A percentile compares a stretch with the other conserved stretches of the same genome.
These are phyloP conservation scores for Caenorhabditis latens DNA, from an alignment of 1,140 invertebrate species.

Conservation along the genomic window DNA sequence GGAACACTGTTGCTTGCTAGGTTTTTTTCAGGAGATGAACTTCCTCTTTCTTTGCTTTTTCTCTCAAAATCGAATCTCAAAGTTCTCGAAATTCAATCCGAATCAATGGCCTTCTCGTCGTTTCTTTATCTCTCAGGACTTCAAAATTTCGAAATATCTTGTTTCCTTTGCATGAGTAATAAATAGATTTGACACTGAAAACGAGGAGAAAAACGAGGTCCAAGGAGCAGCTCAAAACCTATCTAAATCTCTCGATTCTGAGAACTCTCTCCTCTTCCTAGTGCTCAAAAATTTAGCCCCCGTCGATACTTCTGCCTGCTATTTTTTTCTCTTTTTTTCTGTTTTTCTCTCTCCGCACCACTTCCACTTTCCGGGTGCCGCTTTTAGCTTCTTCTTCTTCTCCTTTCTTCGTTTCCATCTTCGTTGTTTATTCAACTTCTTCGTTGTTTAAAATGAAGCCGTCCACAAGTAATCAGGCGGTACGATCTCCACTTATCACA, in stretches of 20 bases:
- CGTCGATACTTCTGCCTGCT: conserved; percentile 49
- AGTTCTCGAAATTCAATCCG: not conserved
- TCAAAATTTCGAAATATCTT: conserved; percentile 25
- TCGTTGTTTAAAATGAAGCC: conserved; percentile 34
- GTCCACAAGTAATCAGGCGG: conserved; percentile 41
- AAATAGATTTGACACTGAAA: conserved; percentile 52
- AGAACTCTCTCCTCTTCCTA: not conserved
- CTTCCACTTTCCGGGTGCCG: conserved; percentile 4
- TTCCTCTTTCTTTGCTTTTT: no score
- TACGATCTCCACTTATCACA: conserved; percentile 51
- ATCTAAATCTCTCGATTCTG: conserved; percentile 21
- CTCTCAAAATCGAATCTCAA: not conserved
- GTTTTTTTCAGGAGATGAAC: no score
- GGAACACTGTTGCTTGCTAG: no score
- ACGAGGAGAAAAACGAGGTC: conserved; percentile 31
- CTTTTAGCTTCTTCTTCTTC: conserved; percentile 43
- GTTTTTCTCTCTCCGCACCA: conserved; percentile 25
- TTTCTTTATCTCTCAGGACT: not conserved
- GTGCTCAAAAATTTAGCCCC: conserved; percentile 41
- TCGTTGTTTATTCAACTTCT: conserved; percentile 29
- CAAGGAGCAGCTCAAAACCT: conserved; percentile 18
- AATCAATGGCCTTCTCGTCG: not conserved
- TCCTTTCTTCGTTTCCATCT: not conserved
- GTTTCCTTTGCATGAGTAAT: conserved; percentile 20
- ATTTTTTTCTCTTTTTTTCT: conserved; percentile 44